Percentiles rank a stretch among this genome's conserved stretches.
phyloP scores from a whole-genome alignment of 2,797 vertebrate species.

The Rhinogobio ventralis region DNA sequence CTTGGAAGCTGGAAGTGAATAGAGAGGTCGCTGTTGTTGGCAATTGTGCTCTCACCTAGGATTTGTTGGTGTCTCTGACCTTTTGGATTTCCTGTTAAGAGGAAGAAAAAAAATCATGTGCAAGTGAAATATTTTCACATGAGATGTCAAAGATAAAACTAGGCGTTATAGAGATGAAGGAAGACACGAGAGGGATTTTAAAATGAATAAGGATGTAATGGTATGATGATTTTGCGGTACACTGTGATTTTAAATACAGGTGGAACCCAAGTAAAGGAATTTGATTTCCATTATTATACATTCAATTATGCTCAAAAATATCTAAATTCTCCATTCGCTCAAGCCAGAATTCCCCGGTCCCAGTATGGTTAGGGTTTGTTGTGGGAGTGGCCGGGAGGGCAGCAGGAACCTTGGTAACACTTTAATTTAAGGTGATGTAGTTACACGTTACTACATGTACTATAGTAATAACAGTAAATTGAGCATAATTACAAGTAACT shows the following conservation, averaged over 20 bases:
- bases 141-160: background rate
- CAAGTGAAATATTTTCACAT: background rate
- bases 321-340: background rate
- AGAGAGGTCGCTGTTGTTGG: background rate
- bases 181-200: background rate
- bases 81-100: constrained; percentile 59
- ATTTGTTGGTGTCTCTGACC: constrained; percentile 40
- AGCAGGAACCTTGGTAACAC: too few species aligned
- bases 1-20: background rate
- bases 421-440: too few species aligned
- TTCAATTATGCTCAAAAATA: background rate
- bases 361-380: background rate
- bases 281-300: background rate
- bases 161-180: background rate
- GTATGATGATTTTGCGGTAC: background rate
- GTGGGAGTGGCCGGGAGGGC: background rate
- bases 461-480: too few species aligned
- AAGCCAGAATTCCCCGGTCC: background rate
- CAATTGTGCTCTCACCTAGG: constrained; percentile 2
- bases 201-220: background rate
- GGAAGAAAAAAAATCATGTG: background rate
- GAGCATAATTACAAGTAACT: too few species aligned
- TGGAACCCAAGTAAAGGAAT: background rate
- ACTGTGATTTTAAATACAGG: background rate
- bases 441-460: too few species aligned